Base-by-base conservation (phyloP, 53 echinoderm and acorn worm genomes). In the Mesocentrotus franciscanus region DNA sequence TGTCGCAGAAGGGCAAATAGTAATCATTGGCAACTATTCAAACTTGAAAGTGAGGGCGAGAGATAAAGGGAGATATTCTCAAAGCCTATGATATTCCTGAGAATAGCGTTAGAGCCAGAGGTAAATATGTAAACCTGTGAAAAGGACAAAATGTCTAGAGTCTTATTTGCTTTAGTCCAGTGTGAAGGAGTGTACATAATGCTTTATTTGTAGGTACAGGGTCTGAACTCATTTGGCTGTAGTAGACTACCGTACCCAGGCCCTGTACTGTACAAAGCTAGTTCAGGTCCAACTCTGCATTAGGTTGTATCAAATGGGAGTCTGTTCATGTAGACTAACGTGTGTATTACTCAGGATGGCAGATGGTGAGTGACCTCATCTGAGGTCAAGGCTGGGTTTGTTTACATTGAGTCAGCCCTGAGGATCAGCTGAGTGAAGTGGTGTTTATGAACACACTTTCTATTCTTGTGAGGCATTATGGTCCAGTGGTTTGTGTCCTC, bases 301-400 rank as follows among this genome's bases (percentile, higher is more conserved):
- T 89, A 57, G 15, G 8, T 24, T 33, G 60, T 90, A 4, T 32
- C 58, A 90, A 90, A 59, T 78, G 36, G 8, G 29, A 24, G 91
- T 91, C 91, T 91, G 91, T 91, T 20, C 0, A 6, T 30, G 36
- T 57, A 91, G 91, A 91, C 91, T 91, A 91, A 17, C 20, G 91
- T 66, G 91, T 60, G 68, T 42, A 61, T 66, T 24, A 17, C 22
- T 8, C 16, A 9, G 5, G 36, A 68, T 15, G 22, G 70, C 92
- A 71, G 74, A 92, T 55, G 76, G 55, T 56, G 39, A 26, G 9
- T 93, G 93, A 93, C 93, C 93, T 66, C 26, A 93, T 29, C 32
- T 93, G 58, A 18, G 93, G 93, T 93, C 93, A 93, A 60, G 93
- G 81, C 60, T 93, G 17, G 56, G 93, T 93, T 93, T 93, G 93